These are phyloP conservation scores for Crambe crambe DNA, from an alignment of 37 sponge, comb jelly and placozoan species.

Conservation along the genomic window DNA sequence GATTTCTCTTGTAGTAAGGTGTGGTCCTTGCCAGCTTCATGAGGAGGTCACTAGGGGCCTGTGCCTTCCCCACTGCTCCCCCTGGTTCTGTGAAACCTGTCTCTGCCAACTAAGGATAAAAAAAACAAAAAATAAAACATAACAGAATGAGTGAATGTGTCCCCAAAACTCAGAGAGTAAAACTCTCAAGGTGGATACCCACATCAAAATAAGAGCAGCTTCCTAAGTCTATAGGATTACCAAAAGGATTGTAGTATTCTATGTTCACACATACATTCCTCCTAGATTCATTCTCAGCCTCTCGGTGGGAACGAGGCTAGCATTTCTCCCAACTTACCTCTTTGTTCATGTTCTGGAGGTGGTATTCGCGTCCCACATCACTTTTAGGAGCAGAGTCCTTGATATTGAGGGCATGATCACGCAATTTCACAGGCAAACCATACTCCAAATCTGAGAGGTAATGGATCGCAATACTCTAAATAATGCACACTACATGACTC, in stretches of 20 bases:
- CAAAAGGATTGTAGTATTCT: too few species aligned
- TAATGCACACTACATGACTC: background rate
- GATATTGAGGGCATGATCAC: constrained; percentile 74
- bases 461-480: too few species aligned
- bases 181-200: background rate
- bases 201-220: too few species aligned
- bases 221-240: too few species aligned
- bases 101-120: constrained; percentile 26
- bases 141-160: background rate
- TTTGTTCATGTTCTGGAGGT: constrained; percentile 84
- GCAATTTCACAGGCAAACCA: constrained; percentile 94
- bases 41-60: constrained; percentile 83
- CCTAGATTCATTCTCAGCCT: too few species aligned
- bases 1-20: constrained; percentile 98
- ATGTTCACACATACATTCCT: too few species aligned
- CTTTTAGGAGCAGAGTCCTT: constrained; percentile 88
- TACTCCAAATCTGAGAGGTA: constrained; percentile 86
- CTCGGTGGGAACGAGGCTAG: too few species aligned
- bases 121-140: too few species aligned
- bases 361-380: constrained; percentile 94
- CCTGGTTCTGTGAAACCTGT: constrained; percentile 65
- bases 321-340: constrained; percentile 42
- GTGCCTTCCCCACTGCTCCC: constrained; percentile 89
- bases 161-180: background rate
- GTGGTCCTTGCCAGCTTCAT: constrained; percentile 90